Conservation (phyloP, 1,140 invertebrate species). For the Globodera ellingtonae region DNA sequence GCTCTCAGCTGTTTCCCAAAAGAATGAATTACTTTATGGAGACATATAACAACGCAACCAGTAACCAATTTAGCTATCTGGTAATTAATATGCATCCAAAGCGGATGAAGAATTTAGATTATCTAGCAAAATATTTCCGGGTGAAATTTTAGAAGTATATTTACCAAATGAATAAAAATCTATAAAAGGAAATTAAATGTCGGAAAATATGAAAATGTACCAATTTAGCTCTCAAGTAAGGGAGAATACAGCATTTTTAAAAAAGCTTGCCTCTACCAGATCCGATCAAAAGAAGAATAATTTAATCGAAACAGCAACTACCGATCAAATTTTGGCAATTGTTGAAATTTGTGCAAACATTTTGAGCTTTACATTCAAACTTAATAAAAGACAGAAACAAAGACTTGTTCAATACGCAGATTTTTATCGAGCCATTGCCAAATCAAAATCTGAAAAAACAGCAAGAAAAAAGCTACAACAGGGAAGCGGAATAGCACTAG, state of each 20-base stretch:
- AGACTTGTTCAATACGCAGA: no score
- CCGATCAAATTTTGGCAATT: conserved; percentile 31
- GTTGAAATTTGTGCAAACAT: conserved; percentile 39
- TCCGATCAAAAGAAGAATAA: no score
- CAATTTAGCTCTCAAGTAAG: not conserved
- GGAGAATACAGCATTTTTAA: no score
- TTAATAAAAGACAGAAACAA: conserved; percentile 23
- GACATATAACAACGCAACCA: not conserved
- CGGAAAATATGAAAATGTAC: not conserved
- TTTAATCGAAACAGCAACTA: not conserved
- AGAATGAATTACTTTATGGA: not conserved
- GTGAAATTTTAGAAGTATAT: not conserved
- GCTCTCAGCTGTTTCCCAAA: not conserved
- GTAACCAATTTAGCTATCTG: not conserved
- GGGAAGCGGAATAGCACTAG: not conserved
- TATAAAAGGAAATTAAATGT: no score
- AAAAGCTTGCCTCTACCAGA: no score
- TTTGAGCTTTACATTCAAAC: conserved; percentile 14
- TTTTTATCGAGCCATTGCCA: not conserved
- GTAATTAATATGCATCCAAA: not conserved
- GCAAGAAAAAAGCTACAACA: conserved; percentile 38
- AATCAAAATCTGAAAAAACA: conserved; percentile 26
- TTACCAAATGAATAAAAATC: no score
- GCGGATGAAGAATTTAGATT: not conserved
- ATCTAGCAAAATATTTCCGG: not conserved